These are phyloP conservation scores for Dolichoris vasculosae DNA, from an alignment of 1,140 invertebrate genomes.

Conservation along the genomic window DNA sequence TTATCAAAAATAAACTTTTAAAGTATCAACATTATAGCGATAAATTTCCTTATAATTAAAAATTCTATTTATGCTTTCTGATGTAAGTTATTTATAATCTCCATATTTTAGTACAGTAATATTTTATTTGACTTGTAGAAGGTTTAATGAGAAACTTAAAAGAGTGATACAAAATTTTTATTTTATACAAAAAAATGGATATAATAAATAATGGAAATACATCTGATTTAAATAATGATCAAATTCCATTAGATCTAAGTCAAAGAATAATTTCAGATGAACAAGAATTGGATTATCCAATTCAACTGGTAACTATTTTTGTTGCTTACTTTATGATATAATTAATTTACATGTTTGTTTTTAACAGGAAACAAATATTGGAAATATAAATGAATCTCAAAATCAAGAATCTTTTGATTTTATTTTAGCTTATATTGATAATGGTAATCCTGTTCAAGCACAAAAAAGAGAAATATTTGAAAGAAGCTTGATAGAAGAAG, in stretches of 20 bases:
- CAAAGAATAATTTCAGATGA: slow-evolving; percentile 45
- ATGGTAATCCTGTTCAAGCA: slow-evolving; percentile 65
- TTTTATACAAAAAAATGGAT: slow-evolving; percentile 41
- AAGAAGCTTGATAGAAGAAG: slow-evolving; percentile 77
- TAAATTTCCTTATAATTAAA: not conserved
- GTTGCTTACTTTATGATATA: not conserved
- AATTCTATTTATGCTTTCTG: slow-evolving; percentile 20
- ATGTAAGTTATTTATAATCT: not conserved
- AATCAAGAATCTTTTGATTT: slow-evolving; percentile 77
- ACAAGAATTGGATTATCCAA: slow-evolving; percentile 40
- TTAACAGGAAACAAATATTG: slow-evolving; percentile 24
- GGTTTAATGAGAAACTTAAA: not conserved
- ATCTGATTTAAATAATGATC: slow-evolving; percentile 23
- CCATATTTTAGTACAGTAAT: not conserved
- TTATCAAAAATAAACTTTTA: no score
- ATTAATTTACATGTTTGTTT: slow-evolving; percentile 3
- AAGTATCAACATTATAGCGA: not conserved
- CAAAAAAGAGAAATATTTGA: slow-evolving; percentile 77
- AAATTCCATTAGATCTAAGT: slow-evolving; percentile 39
- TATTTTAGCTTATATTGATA: slow-evolving; percentile 79
- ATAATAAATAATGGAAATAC: slow-evolving; percentile 1
- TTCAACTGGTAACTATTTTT: slow-evolving; percentile 28
- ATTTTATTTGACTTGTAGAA: not conserved
- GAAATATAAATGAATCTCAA: slow-evolving; percentile 52
- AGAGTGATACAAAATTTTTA: not conserved